Evolutionary conservation across 2,113 vertebrate genomes (phyloP).

Genomic region (Alligator mississippiensis): DNA sequence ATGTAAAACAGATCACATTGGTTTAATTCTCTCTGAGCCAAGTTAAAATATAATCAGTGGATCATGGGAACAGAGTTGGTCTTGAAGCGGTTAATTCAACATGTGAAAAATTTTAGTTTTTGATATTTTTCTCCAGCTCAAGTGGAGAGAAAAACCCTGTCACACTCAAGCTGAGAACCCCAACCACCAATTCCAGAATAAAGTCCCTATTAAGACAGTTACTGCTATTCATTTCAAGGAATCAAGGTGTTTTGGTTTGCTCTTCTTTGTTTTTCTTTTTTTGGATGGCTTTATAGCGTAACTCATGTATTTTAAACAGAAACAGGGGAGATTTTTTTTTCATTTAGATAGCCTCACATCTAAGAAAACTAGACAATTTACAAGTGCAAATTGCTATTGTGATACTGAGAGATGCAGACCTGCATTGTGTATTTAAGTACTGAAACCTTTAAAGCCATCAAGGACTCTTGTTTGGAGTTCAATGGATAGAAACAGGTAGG

Average conservation of each 20-base stretch:
- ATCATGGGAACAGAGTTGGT: neutral
- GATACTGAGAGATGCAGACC: neutral
- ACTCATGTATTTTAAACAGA: too few relatives aligned
- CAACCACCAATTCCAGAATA: too few relatives aligned
- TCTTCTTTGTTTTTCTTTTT: too few relatives aligned
- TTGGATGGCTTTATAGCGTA: too few relatives aligned
- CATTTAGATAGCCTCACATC: too few relatives aligned
- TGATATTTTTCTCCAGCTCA: neutral
- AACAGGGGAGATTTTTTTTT: too few relatives aligned
- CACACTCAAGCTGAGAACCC: too few relatives aligned
- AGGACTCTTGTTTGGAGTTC: accelerated
- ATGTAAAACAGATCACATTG: neutral
- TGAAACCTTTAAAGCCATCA: neutral
- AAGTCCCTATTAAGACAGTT: too few relatives aligned
- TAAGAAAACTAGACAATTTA: neutral
- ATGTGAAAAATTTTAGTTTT: neutral
- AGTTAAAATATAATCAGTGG: neutral
- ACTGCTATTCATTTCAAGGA: too few relatives aligned
- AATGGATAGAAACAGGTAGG: neutral
- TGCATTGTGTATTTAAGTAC: neutral
- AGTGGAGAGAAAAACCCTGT: neutral
- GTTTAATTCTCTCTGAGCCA: neutral
- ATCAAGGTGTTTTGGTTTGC: too few relatives aligned
- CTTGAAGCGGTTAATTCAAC: too few relatives aligned
- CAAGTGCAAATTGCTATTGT: neutral